A percentile compares a stretch with the other conserved stretches of the same genome.
These are phyloP conservation scores for Ceratina japonica DNA, from an alignment of 1,140 invertebrate genomes.

Conservation along the genomic window DNA sequence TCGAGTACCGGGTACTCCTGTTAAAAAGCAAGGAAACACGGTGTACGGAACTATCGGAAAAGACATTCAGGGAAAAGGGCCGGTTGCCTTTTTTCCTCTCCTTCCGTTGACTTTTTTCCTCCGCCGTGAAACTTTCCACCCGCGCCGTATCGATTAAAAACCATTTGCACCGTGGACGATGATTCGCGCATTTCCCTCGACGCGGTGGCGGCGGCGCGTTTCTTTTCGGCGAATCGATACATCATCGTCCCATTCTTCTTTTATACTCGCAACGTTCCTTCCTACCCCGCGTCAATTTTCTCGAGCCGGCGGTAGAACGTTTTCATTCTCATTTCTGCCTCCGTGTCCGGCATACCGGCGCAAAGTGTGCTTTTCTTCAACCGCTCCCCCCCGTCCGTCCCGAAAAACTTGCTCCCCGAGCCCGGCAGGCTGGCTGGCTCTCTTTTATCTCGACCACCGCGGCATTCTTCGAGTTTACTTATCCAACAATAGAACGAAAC, in stretches of 20 bases:
- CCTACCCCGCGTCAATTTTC: conserved; percentile 52
- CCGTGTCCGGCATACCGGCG: conserved; percentile 52
- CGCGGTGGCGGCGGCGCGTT: neutral
- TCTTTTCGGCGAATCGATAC: conserved; percentile 8
- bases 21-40: conserved; percentile 20
- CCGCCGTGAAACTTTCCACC: conserved; percentile 22
- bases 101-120: conserved; percentile 1
- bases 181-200: conserved; percentile 1
- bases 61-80: conserved; percentile 29
- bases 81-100: neutral
- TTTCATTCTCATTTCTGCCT: conserved; percentile 58
- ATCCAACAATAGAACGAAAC: conserved; percentile 65
- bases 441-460: conserved; percentile 2
- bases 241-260: conserved; percentile 26
- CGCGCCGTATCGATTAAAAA: conserved; percentile 34
- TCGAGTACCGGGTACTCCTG: neutral
- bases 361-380: conserved; percentile 50
- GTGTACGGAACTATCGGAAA: conserved; percentile 34
- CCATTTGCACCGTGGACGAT: conserved; percentile 14
- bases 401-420: neutral
- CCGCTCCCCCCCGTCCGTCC: neutral
- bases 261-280: conserved; percentile 18
- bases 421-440: neutral
- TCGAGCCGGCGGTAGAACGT: conserved; percentile 44
- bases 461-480: conserved; percentile 57